phyloP scores from a whole-genome alignment of 2,797 vertebrate species.

The Halcyon badia region DNA sequence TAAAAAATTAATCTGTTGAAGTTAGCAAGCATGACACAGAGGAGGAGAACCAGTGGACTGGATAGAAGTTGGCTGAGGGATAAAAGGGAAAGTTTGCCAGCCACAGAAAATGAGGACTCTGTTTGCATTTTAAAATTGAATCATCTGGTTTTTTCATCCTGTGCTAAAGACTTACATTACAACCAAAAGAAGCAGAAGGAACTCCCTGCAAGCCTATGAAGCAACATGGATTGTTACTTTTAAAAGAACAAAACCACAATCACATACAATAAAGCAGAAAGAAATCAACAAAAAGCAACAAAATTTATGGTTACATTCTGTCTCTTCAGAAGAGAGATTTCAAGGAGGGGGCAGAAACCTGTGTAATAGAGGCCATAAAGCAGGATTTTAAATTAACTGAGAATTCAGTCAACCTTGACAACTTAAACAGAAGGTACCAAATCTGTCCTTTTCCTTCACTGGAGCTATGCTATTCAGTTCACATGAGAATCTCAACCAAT shows the following conservation, averaged over 20 bases:
- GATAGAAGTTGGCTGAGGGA: slow-evolving; percentile 48
- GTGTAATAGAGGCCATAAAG: slow-evolving; percentile 64
- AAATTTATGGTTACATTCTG: slow-evolving; percentile 33
- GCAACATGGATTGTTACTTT: not conserved
- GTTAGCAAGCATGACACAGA: slow-evolving; percentile 61
- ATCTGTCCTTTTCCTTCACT: slow-evolving; percentile 20
- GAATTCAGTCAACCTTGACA: slow-evolving; percentile 63
- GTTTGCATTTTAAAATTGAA: slow-evolving; percentile 38
- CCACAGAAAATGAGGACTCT: slow-evolving; percentile 26
- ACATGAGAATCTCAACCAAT: not conserved
- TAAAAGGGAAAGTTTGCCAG: slow-evolving; percentile 59
- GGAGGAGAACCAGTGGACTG: slow-evolving; percentile 56
- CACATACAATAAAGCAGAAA: not conserved
- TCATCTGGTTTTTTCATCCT: not conserved
- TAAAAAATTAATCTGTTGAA: slow-evolving; percentile 56
- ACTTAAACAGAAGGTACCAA: slow-evolving; percentile 49
- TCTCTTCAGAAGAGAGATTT: slow-evolving; percentile 12
- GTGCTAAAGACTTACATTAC: not conserved
- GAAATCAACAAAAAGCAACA: not conserved
- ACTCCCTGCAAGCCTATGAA: not conserved
- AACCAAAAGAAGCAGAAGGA: not conserved
- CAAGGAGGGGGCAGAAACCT: slow-evolving; percentile 42
- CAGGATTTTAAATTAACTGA: slow-evolving; percentile 62
- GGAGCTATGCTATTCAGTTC: not conserved
- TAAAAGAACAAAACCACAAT: not conserved